Conservation (phyloP, 2,888 invertebrate genomes). For the Branchellion lobata region DNA sequence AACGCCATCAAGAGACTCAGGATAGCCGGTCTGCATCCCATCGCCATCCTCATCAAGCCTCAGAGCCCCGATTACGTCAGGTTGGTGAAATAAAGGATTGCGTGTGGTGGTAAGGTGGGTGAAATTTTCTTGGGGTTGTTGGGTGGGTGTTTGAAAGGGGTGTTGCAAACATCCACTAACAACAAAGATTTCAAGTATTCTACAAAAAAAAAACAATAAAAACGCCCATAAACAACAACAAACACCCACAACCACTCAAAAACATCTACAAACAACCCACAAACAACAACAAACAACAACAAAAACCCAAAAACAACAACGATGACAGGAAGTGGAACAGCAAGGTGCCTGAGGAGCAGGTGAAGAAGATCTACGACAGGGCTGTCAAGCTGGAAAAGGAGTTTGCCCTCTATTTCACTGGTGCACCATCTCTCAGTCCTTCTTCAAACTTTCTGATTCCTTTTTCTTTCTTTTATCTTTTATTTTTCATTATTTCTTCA, state of each 20-base stretch:
- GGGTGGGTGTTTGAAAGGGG: neutral
- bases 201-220: too few species aligned
- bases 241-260: too few species aligned
- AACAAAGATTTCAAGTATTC: too few species aligned
- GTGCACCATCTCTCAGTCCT: conserved; percentile 53
- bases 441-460: neutral
- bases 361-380: conserved; percentile 91
- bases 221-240: too few species aligned
- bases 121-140: neutral
- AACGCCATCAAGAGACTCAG: conserved; percentile 98
- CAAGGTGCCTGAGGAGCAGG: conserved; percentile 80
- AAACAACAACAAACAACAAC: too few species aligned
- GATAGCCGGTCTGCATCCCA: conserved; percentile 93
- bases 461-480: too few species aligned
- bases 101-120: neutral
- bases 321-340: conserved; percentile 33
- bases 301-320: neutral
- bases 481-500: too few species aligned
- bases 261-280: too few species aligned
- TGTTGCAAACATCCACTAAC: neutral
- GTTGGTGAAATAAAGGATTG: too few species aligned
- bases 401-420: conserved; percentile 71
- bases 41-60: conserved; percentile 97
- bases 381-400: conserved; percentile 96
- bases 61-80: conserved; percentile 83